Evolutionary conservation across 2,113 vertebrate genomes (phyloP).

Genomic region (Lampris incognitus): DNA sequence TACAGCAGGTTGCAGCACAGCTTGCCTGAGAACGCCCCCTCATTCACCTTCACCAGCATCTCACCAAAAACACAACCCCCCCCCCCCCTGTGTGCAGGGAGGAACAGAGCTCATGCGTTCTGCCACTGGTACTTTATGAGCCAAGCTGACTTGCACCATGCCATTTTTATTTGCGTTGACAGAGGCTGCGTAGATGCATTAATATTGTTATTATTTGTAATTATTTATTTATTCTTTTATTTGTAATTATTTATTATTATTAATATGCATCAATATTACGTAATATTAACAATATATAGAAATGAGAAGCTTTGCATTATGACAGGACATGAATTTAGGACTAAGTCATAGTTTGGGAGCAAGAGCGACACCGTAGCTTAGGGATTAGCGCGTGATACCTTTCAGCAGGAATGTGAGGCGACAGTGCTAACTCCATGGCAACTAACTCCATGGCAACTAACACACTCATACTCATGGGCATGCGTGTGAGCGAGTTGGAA

Average conservation of each 20-base stretch:
- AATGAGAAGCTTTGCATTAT: slow-evolving; percentile 7
- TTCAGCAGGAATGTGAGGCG: too few species aligned
- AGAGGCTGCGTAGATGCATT: not conserved
- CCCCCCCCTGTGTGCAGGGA: slow-evolving; percentile 15
- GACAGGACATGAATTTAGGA: slow-evolving; percentile 32
- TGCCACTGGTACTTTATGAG: slow-evolving; percentile 8
- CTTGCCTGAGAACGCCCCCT: not conserved
- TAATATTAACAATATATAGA: not conserved
- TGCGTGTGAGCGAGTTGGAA: too few species aligned
- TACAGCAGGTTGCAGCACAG: not conserved
- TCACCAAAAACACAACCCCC: slow-evolving; percentile 12
- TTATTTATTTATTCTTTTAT: too few species aligned
- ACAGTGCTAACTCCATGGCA: too few species aligned
- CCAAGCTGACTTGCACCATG: slow-evolving; percentile 4
- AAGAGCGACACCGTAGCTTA: not conserved
- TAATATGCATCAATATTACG: too few species aligned
- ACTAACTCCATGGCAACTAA: too few species aligned
- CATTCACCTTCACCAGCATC: slow-evolving; percentile 33
- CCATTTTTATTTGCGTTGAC: not conserved
- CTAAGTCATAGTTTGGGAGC: not conserved
- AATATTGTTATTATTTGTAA: not conserved
- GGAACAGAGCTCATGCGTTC: slow-evolving; percentile 35
- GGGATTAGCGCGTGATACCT: too few species aligned
- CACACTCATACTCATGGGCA: too few species aligned
- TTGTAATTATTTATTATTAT: too few species aligned